Percentiles rank a stretch among this genome's conserved stretches.
Conservation (phyloP, 2,888 invertebrate genomes). For the Morpho helenor region DNA sequence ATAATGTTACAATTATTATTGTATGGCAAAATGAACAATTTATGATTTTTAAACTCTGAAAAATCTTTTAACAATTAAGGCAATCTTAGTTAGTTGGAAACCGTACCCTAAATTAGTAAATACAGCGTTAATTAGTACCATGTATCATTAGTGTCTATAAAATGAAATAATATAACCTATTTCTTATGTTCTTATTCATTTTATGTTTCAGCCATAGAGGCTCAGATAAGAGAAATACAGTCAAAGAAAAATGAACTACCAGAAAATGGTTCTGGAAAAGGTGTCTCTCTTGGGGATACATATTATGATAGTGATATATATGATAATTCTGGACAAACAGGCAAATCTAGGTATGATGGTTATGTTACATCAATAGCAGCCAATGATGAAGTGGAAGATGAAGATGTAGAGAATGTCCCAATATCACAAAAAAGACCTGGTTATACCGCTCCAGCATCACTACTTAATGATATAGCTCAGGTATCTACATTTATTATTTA, state of each 20-base stretch:
- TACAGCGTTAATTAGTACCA: no score
- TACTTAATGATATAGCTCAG: conserved; percentile 94
- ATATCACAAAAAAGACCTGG: conserved; percentile 86
- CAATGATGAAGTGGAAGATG: conserved; percentile 97
- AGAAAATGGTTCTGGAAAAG: conserved; percentile 83
- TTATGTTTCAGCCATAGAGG: conserved; percentile 89
- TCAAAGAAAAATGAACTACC: conserved; percentile 88
- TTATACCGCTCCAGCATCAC: conserved; percentile 91
- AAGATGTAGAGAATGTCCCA: conserved; percentile 90
- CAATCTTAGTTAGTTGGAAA: no score
- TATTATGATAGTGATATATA: conserved; percentile 97
- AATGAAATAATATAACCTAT: no score
- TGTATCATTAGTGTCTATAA: no score
- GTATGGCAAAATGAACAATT: no score
- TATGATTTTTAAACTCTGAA: no score
- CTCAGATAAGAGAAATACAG: conserved; percentile 95
- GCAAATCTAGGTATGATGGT: conserved; percentile 91
- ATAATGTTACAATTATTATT: no score
- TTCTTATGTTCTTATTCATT: neutral
- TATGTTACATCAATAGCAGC: conserved; percentile 98
- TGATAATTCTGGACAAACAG: conserved; percentile 82
- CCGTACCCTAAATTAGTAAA: no score
- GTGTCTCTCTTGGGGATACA: conserved; percentile 91
- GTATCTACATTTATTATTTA: conserved; percentile 58
- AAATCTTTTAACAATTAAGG: no score